Evolutionary conservation across 2,888 invertebrate species (phyloP), one percentile per base, ranked within the genome.

Genomic region (Sarcophaga carnaria): DNA sequence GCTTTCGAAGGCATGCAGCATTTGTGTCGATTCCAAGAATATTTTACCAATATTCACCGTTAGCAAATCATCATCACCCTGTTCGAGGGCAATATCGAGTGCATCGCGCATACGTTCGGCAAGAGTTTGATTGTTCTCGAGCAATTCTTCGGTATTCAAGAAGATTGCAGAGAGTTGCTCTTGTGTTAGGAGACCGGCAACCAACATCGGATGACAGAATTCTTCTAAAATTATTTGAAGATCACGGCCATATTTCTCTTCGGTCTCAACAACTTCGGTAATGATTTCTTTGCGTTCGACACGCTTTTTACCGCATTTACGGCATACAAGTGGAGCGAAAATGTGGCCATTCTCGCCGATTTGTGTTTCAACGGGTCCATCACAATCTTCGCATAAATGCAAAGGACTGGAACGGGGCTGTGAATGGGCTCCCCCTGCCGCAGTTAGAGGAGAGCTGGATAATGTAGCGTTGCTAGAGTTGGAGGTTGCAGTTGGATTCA

Each of bases 221-320:
- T 98, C 98, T 93, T 98, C 98, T 90, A 98, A 94, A 90, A 99
- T 97, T 82, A 99, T 98, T 92, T 97, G 96, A 90, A 99, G 94
- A 93, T 99, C 99, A 78, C 98, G 95, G 25, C 98, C 98, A 92
- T 99, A 99, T 91, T 98, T 99, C 92, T 98, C 96, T 94, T 99
- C 99, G 2, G 99, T 99, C 94, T 99, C 98, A 5, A 98, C 97
- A 87, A 99, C 98, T 94, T 99, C 99, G 4, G 97, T 97, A 76
- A 99, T 97, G 59, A 98, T 98, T 94, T 99, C 98, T 91, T 98
- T 98, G 80, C 98, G 95, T 92, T 99, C 98, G 11, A 97, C 96
- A 80, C 98, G 95, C 91, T 97, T 97, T 92, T 98, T 97, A 83
- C 96, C 95, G 93, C 99, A 99, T 92, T 98, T 97, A 88, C 97